These are phyloP conservation scores for Helleia helle DNA, from an alignment of 2,888 invertebrate species.

Conservation along the genomic window DNA sequence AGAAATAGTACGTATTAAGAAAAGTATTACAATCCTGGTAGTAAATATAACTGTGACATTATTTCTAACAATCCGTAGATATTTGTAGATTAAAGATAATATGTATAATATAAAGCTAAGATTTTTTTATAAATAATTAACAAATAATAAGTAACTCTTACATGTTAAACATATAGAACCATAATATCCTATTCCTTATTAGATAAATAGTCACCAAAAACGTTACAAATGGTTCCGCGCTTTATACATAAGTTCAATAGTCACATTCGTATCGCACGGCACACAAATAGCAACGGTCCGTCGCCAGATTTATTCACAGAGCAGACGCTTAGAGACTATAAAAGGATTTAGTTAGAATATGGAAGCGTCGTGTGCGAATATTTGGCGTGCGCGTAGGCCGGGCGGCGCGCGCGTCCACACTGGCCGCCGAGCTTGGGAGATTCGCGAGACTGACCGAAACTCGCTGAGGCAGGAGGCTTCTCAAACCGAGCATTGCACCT, in stretches of 20 bases:
- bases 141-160: background rate
- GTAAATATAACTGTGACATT: too few species aligned
- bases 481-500: constrained; percentile 45
- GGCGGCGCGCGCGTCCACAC: constrained; percentile 60
- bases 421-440: constrained; percentile 32
- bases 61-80: too few species aligned
- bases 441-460: constrained; percentile 21
- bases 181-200: too few species aligned
- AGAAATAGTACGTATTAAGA: background rate
- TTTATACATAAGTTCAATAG: constrained; percentile 3
- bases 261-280: constrained; percentile 8
- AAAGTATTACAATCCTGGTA: too few species aligned
- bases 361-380: constrained; percentile 37
- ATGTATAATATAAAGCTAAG: too few species aligned
- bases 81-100: too few species aligned
- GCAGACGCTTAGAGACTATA: constrained; percentile 32
- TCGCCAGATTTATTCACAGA: constrained; percentile 43
- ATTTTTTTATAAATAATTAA: too few species aligned
- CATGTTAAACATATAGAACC: too few species aligned
- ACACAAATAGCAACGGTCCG: constrained; percentile 20
- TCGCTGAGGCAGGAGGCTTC: constrained; percentile 27
- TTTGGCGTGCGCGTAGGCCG: constrained; percentile 60
- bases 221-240: background rate
- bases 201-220: constrained; percentile 9
- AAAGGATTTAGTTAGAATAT: constrained; percentile 40